Conservation (phyloP, 2,888 invertebrate genomes). For the Oithona nana region DNA sequence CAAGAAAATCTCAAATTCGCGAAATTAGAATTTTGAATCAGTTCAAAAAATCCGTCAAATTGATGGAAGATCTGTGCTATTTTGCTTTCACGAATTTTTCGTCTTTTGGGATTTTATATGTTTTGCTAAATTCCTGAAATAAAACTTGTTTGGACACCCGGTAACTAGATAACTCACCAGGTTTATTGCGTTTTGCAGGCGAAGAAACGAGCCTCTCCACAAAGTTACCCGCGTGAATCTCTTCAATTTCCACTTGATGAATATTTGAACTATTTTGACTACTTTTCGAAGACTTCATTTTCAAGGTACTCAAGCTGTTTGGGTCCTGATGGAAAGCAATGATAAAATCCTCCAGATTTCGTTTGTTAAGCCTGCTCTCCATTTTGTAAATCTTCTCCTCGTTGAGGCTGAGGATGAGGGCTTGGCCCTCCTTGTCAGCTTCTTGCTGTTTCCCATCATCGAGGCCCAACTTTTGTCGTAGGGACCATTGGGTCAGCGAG, state of each 20-base stretch:
- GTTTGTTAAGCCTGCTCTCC: neutral
- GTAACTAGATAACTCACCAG: neutral
- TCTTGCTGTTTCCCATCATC: too few relatives aligned
- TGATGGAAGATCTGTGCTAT: too few relatives aligned
- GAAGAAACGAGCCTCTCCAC: neutral
- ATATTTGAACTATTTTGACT: neutral
- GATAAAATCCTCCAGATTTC: neutral
- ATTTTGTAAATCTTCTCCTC: neutral
- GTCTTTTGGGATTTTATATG: too few relatives aligned
- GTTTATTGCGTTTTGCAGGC: neutral
- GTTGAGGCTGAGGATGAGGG: neutral
- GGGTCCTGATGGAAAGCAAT: neutral
- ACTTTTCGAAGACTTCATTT: neutral
- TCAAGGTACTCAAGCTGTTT: neutral
- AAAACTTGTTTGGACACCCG: too few relatives aligned
- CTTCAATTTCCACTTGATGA: neutral
- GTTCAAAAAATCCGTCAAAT: too few relatives aligned
- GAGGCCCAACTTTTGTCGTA: neutral
- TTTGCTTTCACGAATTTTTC: too few relatives aligned
- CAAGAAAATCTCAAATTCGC: too few relatives aligned
- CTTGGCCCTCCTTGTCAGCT: neutral
- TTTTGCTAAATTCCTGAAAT: too few relatives aligned
- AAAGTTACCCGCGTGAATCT: neutral
- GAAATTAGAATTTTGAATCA: too few relatives aligned
- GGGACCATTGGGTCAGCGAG: neutral